Percentiles rank a stretch among this genome's conserved stretches.
These are phyloP conservation scores for Agrilus biguttatus DNA, from an alignment of 2,888 invertebrate species.

Conservation along the genomic window DNA sequence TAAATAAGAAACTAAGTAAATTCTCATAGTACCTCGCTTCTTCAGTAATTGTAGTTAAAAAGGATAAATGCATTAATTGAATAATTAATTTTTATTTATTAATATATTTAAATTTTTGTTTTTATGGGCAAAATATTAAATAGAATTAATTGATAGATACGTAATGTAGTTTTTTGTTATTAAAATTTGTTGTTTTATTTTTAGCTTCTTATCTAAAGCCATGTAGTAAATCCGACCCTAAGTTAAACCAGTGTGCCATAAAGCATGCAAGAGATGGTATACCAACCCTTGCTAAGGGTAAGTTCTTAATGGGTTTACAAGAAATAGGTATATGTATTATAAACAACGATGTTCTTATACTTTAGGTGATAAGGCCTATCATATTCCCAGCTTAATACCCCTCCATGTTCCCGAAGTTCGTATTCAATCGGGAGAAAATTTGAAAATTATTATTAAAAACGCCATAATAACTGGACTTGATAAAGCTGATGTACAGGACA, in stretches of 20 bases:
- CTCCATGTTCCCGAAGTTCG: constrained; percentile 15
- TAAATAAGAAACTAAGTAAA: no score
- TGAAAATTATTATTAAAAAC: constrained; percentile 16
- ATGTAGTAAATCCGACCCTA: constrained; percentile 17
- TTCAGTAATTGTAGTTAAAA: no score
- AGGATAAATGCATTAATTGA: no score
- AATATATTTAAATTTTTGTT: no score
- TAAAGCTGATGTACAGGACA: constrained; percentile 9
- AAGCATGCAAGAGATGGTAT: constrained; percentile 15
- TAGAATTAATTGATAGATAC: no score
- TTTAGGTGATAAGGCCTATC: constrained; percentile 19
- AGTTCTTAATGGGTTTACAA: not conserved
- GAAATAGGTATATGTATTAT: not conserved
- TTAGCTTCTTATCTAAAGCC: constrained; percentile 19
- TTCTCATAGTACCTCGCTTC: no score
- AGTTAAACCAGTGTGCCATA: constrained; percentile 18
- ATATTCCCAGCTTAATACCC: constrained; percentile 20
- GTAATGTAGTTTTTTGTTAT: no score
- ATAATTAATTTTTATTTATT: no score
- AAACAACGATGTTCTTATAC: not conserved
- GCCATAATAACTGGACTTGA: constrained; percentile 16
- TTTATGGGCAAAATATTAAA: no score
- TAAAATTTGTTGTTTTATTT: constrained; percentile 5
- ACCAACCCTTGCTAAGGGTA: constrained; percentile 17
- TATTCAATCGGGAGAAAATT: constrained; percentile 13